Base-by-base conservation (phyloP, 2,888 invertebrate genomes). In the Gasteruption jaculator region DNA sequence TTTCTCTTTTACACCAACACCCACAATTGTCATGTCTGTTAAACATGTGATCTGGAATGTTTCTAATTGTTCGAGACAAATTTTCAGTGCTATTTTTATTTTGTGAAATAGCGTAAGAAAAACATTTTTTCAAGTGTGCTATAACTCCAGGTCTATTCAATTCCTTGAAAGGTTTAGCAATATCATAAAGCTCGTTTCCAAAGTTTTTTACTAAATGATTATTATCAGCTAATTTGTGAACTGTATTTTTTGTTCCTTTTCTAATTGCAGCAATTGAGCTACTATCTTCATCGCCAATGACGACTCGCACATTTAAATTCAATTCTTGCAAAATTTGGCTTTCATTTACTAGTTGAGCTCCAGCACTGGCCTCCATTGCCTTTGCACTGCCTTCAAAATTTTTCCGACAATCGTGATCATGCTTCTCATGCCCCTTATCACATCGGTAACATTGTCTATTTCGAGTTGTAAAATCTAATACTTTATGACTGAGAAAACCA, bases 351-450 rank as follows among this genome's bases (percentile, higher is more conserved):
- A 58, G 18, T 27, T n/a, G 16, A 7, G 46, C 52, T 4, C 50
- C 57, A 5, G 48, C 52, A 39, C 52, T 40, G 10, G 58, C 38
- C 38, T 62, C 57, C 59, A 61, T 61, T 0, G 57, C 54, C 43
- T 63, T 59, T 0, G 60, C 56, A 39, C 60, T 61, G 5, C 55
- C 58, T 5, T 24, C 7, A 27, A 56, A 58, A 35, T 60, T 60
- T 33, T 43, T 16, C 5, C 60, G 41, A 27, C 58, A 60, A 32
- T 60, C 57, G 37, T 61, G 60, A 22, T 55, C 46, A 1, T 30
- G 19, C 47, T 49, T 49, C 1, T 24, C 5, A 22, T 48, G 43
- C 5, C 53, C 51, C 1, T 24, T 5, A 33, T 52, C 50, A 38
- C 59, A 60, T 24, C 26, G 25, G 21, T 27, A 25, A 39, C 57